Evolutionary conservation across 2,888 invertebrate genomes (phyloP).

Genomic region (Lottia gigantea): DNA sequence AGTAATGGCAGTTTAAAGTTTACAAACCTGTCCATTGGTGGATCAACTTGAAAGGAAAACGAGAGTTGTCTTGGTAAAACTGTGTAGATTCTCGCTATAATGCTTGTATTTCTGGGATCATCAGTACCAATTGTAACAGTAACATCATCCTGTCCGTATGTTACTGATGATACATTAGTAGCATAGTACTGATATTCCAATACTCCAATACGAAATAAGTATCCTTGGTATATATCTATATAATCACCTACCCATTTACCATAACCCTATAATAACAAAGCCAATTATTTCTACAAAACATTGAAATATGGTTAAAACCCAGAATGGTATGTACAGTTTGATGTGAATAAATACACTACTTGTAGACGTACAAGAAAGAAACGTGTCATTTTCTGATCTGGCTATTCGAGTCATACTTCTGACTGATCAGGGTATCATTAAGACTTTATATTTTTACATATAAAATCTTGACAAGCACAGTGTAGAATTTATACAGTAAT

Average conservation of each 20-base stretch:
- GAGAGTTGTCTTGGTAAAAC: conserved; percentile 11
- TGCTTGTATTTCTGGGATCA: conserved; percentile 12
- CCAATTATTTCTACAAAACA: not conserved
- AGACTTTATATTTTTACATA: no score
- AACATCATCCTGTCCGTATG: not conserved
- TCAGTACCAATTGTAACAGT: conserved; percentile 6
- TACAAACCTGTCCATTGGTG: not conserved
- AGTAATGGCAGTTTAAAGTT: no score
- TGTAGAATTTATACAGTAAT: no score
- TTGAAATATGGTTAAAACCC: no score
- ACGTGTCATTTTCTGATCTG: no score
- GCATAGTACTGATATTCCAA: conserved; percentile 16
- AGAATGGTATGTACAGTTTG: no score
- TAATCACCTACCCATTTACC: conserved; percentile 17
- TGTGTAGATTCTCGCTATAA: not conserved
- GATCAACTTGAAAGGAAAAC: conserved; percentile 1
- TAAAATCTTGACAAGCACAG: no score
- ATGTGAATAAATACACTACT: no score
- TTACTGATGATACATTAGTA: conserved; percentile 3
- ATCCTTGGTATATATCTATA: conserved; percentile 17
- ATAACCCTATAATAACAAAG: conserved; percentile 5
- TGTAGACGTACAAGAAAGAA: no score
- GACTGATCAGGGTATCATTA: no score
- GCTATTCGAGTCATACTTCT: no score
- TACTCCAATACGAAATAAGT: conserved; percentile 10